Evolutionary conservation across 2,113 vertebrate genomes (phyloP).

Genomic region (Heterotis niloticus): DNA sequence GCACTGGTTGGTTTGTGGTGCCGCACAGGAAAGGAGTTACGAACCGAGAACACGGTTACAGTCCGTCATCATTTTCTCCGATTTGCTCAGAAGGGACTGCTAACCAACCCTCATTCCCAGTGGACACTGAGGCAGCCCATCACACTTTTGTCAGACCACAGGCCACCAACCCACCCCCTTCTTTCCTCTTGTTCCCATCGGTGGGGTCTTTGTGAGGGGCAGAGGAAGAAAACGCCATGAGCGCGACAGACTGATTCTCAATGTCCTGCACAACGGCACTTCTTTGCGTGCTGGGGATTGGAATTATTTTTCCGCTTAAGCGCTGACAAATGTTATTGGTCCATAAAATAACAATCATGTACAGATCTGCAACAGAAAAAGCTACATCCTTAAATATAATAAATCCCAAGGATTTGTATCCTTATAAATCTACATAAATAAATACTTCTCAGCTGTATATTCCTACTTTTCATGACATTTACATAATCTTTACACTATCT

Average conservation of each 20-base stretch:
- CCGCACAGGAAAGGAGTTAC: not conserved
- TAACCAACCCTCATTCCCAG: not conserved
- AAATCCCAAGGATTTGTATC: constrained; percentile 73
- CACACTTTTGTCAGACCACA: not conserved
- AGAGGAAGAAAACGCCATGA: constrained; percentile 15
- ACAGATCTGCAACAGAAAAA: constrained; percentile 67
- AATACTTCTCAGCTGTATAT: constrained; percentile 77
- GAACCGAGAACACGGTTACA: not conserved
- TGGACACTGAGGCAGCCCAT: not conserved
- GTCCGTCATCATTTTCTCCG: no score
- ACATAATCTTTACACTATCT: constrained; percentile 79
- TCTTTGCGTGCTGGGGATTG: constrained; percentile 47
- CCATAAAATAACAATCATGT: constrained; percentile 69
- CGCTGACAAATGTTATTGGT: constrained; percentile 72
- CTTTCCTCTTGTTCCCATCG: not conserved
- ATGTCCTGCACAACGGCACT: constrained; percentile 49
- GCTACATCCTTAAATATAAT: constrained; percentile 79
- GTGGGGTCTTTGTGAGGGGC: not conserved
- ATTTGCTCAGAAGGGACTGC: not conserved
- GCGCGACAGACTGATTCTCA: constrained; percentile 61
- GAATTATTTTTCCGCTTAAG: constrained; percentile 71
- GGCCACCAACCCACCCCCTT: not conserved
- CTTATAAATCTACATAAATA: constrained; percentile 79
- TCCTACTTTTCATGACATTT: constrained; percentile 73
- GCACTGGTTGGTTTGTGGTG: not conserved